A percentile compares a stretch with the other conserved stretches of the same genome.
Conservation (phyloP, 2,888 invertebrate species). For the Spodoptera exigua region DNA sequence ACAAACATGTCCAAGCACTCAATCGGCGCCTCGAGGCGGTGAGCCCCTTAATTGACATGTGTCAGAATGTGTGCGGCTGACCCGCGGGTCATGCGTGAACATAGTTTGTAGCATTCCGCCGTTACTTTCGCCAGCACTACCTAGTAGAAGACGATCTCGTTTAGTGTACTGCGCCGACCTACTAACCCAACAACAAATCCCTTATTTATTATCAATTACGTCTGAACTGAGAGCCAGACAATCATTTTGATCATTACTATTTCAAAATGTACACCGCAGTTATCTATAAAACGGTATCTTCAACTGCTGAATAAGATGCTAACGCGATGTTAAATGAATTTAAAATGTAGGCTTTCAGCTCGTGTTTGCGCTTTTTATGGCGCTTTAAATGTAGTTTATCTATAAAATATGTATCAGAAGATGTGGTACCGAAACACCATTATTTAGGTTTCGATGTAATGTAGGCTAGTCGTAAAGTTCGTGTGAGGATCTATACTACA, state of each 20-base stretch:
- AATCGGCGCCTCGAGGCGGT: conserved; percentile 82
- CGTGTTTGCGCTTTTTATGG: conserved; percentile 19
- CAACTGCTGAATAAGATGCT: conserved; percentile 22
- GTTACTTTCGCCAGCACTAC: conserved; percentile 81
- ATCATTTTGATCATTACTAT: conserved; percentile 32
- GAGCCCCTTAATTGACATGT: conserved; percentile 88
- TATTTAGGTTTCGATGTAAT: conserved; percentile 34
- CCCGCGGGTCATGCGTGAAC: conserved; percentile 86
- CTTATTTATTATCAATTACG: conserved; percentile 65
- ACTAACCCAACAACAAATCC: conserved; percentile 64
- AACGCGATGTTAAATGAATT: conserved; percentile 26
- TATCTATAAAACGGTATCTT: conserved; percentile 28
- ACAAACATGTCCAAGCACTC: conserved; percentile 87
- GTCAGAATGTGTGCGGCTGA: conserved; percentile 87
- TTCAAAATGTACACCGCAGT: conserved; percentile 13
- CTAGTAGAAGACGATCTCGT: conserved; percentile 72
- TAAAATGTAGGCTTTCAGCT: conserved; percentile 8
- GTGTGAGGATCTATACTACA: conserved; percentile 42
- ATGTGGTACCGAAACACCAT: conserved; percentile 24
- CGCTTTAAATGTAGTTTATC: conserved; percentile 17
- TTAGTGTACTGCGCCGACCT: conserved; percentile 67
- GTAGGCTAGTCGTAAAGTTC: conserved; percentile 41
- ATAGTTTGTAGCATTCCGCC: conserved; percentile 81
- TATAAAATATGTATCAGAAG: conserved; percentile 14
- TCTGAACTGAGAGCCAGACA: conserved; percentile 48